These are phyloP conservation scores for Alaudala cheleensis DNA, from an alignment of 2,113 vertebrate genomes.

Conservation along the genomic window DNA sequence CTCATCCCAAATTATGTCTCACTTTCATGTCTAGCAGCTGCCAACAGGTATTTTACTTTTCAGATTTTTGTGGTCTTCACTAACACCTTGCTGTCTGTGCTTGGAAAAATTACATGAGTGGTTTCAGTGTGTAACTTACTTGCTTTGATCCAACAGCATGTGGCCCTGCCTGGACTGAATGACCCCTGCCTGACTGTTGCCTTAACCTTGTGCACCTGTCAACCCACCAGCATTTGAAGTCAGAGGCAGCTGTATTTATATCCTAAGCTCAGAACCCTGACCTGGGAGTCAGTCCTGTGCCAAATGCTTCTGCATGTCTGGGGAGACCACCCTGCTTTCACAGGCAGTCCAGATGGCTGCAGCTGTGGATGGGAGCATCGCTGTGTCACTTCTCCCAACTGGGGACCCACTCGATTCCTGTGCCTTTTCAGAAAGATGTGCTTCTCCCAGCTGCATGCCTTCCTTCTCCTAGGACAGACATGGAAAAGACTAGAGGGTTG, in stretches of 20 bases:
- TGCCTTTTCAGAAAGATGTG: background rate
- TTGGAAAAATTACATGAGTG: background rate
- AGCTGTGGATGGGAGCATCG: background rate
- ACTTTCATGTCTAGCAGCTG: conserved; percentile 6
- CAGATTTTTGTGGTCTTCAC: background rate
- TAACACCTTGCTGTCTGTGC: background rate
- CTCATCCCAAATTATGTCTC: background rate
- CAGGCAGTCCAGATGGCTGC: background rate
- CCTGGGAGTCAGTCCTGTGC: background rate
- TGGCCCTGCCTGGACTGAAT: background rate
- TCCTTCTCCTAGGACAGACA: background rate
- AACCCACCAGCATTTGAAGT: background rate
- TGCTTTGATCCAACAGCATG: background rate
- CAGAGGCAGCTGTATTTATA: background rate
- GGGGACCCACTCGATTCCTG: background rate
- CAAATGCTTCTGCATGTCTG: background rate
- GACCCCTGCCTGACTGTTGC: background rate
- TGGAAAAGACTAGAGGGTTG: background rate
- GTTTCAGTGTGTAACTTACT: background rate
- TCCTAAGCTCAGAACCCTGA: background rate
- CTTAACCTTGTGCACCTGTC: background rate
- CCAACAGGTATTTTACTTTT: background rate
- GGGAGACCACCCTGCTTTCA: background rate
- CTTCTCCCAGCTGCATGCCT: background rate
- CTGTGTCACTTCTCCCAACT: background rate